Base-by-base conservation (phyloP, 2,888 invertebrate genomes). In the Shargacucullia verbasci region DNA sequence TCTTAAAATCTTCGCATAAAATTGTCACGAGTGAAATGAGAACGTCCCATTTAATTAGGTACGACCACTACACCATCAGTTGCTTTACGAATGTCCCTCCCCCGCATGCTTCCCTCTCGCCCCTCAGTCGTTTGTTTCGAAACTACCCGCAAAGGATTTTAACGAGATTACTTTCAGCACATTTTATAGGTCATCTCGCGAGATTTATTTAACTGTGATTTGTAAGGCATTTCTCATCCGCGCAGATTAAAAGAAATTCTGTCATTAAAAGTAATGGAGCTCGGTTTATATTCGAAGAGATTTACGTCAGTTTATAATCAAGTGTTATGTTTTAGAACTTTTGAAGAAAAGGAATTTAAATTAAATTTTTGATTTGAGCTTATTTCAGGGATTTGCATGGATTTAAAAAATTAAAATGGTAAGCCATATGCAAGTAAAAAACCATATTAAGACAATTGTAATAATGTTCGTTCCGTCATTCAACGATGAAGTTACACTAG, bases 131-230 rank as follows among this genome's bases (percentile, higher is more conserved):
- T 82, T 85, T 84, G 84, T 86, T 87, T 74, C 82, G 80, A 85
- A 89, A 89, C 90, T 91, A 91, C 86, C 87, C 89, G 85, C 88
- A 85, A 87, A 88, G 84, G 87, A 87, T 87, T 92, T 90, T 90
- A 90, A 92, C 89, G 88, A 88, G 88, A 91, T 91, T 89, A 88
- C 87, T 84, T 66, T 78, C 82, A 81, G 79, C 84, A 84, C 83
- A 81, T 87, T 90, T 92, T 91, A 91, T 89, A 90, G 91, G 89
- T 88, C 86, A 90, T 91, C 89, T 86, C 83, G 76, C 71, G 80
- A 89, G 87, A 91, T 90, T 90, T 88, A 90, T 90, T 88, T 85
- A 83, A 83, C 84, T 82, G 84, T 87, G 85, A 88, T 89, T 88
- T 88, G 84, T 85, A 85, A 85, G 83, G 76, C 83, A 88, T 88